Evolutionary conservation across 1,140 invertebrate genomes (phyloP).

Genomic region (Anthonomus grandis): DNA sequence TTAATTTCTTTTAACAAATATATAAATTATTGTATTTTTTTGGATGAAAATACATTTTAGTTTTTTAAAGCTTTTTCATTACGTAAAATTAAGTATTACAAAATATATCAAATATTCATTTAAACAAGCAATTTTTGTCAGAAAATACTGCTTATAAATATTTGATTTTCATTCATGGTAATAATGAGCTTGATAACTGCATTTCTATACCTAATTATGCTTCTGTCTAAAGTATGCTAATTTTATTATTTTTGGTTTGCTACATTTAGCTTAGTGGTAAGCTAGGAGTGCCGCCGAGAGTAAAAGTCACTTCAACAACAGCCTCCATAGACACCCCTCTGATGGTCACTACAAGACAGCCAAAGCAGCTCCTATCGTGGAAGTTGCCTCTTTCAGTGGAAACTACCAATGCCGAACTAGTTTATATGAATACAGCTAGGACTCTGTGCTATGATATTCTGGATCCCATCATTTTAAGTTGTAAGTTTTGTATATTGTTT

Average conservation of each 20-base stretch:
- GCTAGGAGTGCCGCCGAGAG: slow-evolving; percentile 46
- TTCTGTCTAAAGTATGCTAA: slow-evolving; percentile 1
- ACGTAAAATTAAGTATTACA: too few species aligned
- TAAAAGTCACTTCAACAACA: slow-evolving; percentile 54
- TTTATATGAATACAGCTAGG: slow-evolving; percentile 58
- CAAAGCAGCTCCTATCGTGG: slow-evolving; percentile 65
- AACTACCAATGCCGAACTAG: slow-evolving; percentile 49
- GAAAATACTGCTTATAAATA: not conserved
- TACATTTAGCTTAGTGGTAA: too few species aligned
- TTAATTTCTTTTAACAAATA: too few species aligned
- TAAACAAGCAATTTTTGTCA: too few species aligned
- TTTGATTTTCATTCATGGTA: not conserved
- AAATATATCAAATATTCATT: too few species aligned
- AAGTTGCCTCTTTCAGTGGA: slow-evolving; percentile 61
- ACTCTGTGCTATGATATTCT: slow-evolving; percentile 61
- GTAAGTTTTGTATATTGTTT: too few species aligned
- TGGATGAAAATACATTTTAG: too few species aligned
- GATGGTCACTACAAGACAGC: slow-evolving; percentile 64
- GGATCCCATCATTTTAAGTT: slow-evolving; percentile 43
- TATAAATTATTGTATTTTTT: too few species aligned
- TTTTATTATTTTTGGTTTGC: not conserved
- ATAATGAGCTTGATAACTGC: not conserved
- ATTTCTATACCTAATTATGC: not conserved
- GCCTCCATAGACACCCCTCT: slow-evolving; percentile 56
- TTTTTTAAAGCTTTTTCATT: too few species aligned